Conservation (phyloP, 2,113 vertebrate species). For the Hydropotes inermis region DNA sequence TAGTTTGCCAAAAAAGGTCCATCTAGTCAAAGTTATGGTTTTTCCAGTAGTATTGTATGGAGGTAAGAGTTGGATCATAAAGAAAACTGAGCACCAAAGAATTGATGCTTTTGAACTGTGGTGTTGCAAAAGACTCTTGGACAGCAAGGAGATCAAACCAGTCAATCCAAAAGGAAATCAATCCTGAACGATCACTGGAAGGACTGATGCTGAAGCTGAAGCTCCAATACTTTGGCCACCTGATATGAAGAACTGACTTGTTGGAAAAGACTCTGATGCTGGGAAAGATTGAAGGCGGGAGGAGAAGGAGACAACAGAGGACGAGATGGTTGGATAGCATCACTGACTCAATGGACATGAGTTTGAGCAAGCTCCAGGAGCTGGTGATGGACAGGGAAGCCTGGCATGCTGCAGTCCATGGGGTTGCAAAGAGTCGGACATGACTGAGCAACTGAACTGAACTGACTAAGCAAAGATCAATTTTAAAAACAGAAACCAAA, state of each 20-base stretch:
- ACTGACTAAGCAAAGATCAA: neutral
- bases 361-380: neutral
- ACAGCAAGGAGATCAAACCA: neutral
- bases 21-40: neutral
- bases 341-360: neutral
- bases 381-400: neutral
- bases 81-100: neutral
- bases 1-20: neutral
- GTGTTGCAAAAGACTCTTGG: neutral
- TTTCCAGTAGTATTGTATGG: neutral
- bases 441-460: neutral
- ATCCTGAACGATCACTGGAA: neutral
- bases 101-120: neutral
- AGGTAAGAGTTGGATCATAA: neutral
- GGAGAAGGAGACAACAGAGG: neutral
- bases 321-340: neutral
- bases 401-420: neutral
- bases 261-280: neutral
- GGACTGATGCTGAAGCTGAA: neutral
- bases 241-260: neutral
- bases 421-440: neutral
- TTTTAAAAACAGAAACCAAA: neutral
- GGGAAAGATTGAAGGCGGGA: accelerated
- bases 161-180: neutral
- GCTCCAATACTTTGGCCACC: neutral